phyloP scores from a whole-genome alignment of 2,797 vertebrate genomes.

The Zalophus californianus region DNA sequence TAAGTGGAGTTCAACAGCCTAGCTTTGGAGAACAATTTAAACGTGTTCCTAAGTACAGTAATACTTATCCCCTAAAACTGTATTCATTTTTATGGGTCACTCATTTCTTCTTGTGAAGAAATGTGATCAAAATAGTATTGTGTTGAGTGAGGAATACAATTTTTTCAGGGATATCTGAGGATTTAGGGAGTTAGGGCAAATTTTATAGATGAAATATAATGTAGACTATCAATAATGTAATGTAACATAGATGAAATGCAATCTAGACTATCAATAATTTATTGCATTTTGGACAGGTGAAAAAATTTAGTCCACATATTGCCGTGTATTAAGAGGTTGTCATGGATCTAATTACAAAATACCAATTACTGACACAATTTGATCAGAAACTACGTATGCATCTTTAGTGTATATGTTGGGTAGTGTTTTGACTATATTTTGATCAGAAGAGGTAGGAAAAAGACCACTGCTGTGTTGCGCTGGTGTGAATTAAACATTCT shows the following conservation, averaged over 20 bases:
- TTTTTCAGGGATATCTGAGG: background rate
- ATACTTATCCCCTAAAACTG: background rate
- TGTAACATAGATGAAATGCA: background rate
- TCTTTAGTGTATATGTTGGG: background rate
- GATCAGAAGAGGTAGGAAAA: background rate
- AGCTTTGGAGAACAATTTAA: background rate
- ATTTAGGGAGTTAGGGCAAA: background rate
- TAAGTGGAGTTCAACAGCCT: background rate
- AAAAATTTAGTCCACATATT: constrained; percentile 1
- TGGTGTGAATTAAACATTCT: background rate
- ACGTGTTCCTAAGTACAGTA: background rate
- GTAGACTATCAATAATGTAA: background rate
- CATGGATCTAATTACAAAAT: constrained; percentile 2
- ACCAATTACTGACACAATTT: background rate
- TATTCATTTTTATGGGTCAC: background rate
- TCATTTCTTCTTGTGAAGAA: constrained; percentile 36
- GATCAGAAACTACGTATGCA: background rate
- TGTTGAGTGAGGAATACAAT: background rate
- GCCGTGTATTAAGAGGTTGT: background rate
- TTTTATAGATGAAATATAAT: background rate
- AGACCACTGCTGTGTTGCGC: background rate
- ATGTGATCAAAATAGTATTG: background rate
- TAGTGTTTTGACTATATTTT: background rate
- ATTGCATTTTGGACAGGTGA: background rate
- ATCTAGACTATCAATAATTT: background rate